Evolutionary conservation across 2,797 vertebrate species (phyloP), one percentile per base, ranked within the genome.

Genomic region (Molothrus aeneus): DNA sequence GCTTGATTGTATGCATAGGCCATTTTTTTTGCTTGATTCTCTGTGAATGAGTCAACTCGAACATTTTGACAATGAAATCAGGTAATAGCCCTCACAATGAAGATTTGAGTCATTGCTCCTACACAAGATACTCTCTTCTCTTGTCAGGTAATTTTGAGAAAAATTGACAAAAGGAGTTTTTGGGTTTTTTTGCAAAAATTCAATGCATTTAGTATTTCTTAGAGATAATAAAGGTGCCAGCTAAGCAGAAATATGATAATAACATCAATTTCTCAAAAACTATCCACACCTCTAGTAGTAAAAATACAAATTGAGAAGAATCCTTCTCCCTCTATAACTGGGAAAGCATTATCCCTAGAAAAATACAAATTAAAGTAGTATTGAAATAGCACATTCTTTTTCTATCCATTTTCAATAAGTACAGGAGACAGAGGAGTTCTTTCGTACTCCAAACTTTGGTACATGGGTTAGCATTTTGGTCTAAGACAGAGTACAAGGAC

Each of bases 81-180:
- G 36, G 25, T 90, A 93, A 80, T 43, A 81, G 63, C 14, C 7
- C 13, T 74, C 78, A 83, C 36, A 91, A 43, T 36, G 85, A 63
- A 68, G 29, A 75, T 47, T 83, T 95, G 91, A 95, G 77, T 96
- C 95, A 93, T 90, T 90, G 85, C 77, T 94, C 95, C 92, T 81
- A 94, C 93, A 42, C n/a, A 78, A 83, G n/a, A 17, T 47, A 73
- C n/a, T 85, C 21, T 10, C 20, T 64, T 66, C 21, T 77, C 50
- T 74, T 88, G 40, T 69, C 69, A 91, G 69, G 28, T 56, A 54
- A 56, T 66, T 92, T 73, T 54, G 29, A 84, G 66, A 2, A 2
- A 63, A 83, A 10, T 56, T 60, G 24, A 42, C 36, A 75, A 74
- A 82, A 72, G 1, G 3, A 18, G 9, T 4, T n/a, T 68, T 63